Conservation (phyloP, 2,888 invertebrate genomes). For the Hirtodrosophila duncani region DNA sequence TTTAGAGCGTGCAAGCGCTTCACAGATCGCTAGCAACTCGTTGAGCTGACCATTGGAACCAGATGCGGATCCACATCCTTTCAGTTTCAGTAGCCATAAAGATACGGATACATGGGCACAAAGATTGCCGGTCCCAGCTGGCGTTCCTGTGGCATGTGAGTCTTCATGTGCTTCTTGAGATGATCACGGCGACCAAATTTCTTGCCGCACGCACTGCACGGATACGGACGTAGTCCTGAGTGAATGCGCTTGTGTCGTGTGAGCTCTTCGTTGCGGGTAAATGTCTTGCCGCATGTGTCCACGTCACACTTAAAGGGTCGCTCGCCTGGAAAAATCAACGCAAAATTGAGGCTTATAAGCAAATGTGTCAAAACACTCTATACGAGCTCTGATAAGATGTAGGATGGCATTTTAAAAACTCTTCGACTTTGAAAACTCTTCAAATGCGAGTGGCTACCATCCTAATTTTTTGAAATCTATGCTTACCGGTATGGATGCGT, state of each 20-base stretch:
- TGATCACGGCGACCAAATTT: constrained; percentile 96
- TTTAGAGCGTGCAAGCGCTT: constrained; percentile 68
- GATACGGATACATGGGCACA: constrained; percentile 81
- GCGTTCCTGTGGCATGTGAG: constrained; percentile 84
- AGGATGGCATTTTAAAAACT: too few relatives aligned
- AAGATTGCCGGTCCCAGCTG: constrained; percentile 83
- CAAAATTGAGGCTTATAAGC: too few relatives aligned
- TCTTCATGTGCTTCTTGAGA: constrained; percentile 94
- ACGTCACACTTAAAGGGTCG: constrained; percentile 92
- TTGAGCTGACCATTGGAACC: neutral
- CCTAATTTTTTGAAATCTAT: too few relatives aligned
- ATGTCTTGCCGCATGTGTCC: constrained; percentile 91
- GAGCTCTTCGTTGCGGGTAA: constrained; percentile 93
- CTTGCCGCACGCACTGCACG: constrained; percentile 93
- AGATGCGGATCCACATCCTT: too few relatives aligned
- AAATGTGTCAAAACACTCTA: constrained; percentile 30
- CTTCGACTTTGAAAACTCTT: too few relatives aligned
- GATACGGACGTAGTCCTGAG: constrained; percentile 90
- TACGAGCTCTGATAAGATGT: neutral
- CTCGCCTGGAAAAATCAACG: constrained; percentile 81
- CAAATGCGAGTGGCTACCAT: too few relatives aligned
- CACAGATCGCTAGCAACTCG: constrained; percentile 43
- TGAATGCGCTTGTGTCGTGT: constrained; percentile 95
- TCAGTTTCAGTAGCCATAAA: constrained; percentile 80
- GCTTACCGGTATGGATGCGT: constrained; percentile 90